phyloP scores from a whole-genome alignment of 2,113 vertebrate genomes.

The Paracanthobrama guichenoti region DNA sequence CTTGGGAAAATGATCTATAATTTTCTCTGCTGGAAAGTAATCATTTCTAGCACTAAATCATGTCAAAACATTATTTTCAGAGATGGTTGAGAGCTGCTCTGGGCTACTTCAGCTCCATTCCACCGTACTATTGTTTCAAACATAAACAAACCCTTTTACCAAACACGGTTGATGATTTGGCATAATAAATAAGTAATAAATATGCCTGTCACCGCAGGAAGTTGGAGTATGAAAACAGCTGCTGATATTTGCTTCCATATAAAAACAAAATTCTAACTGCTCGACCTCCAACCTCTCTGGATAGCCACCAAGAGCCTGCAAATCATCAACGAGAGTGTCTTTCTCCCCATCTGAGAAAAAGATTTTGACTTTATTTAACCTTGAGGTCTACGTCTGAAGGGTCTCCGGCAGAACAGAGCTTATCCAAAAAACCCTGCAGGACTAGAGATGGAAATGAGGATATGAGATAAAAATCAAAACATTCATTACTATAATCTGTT shows the following conservation, averaged over 20 bases:
- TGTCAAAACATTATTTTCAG: neutral
- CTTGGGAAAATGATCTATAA: conserved; percentile 2
- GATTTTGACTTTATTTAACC: conserved; percentile 33
- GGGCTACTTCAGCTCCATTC: conserved; percentile 32
- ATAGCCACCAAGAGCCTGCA: neutral
- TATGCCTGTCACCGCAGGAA: conserved; percentile 43
- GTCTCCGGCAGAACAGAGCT: conserved; percentile 29
- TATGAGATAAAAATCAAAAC: conserved; percentile 54
- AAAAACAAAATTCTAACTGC: conserved; percentile 1
- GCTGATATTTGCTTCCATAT: neutral
- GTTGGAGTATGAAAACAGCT: conserved; percentile 10
- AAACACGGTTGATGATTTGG: conserved; percentile 38
- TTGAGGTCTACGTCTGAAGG: conserved; percentile 36
- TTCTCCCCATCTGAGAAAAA: neutral
- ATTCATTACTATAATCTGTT: conserved; percentile 55
- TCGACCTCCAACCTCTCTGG: conserved; percentile 1
- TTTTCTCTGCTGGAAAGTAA: conserved; percentile 26
- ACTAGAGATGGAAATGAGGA: conserved; percentile 53
- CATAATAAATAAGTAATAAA: neutral
- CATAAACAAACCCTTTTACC: conserved; percentile 32
- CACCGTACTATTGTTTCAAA: neutral
- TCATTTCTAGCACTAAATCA: conserved; percentile 13
- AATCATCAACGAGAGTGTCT: neutral
- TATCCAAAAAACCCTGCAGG: conserved; percentile 41
- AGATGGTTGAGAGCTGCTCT: neutral